phyloP scores from a whole-genome alignment of 2,113 vertebrate genomes.

The Lamprologus lemairii region DNA sequence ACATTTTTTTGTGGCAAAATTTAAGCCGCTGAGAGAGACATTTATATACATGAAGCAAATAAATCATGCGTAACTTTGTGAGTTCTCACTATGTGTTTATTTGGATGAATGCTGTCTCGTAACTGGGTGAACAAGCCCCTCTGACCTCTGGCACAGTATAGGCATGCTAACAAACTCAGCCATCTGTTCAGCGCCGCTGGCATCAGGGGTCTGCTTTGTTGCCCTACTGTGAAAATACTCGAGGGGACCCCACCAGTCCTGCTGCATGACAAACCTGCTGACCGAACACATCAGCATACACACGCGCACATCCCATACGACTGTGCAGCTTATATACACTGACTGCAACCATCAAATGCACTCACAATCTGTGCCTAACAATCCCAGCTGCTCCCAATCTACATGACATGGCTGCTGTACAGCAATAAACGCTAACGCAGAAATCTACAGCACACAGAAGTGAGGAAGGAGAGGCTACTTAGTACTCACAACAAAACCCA shows the following conservation, averaged over 20 bases:
- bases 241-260: slow-evolving; percentile 2
- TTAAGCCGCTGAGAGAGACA: neutral
- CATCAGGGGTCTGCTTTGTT: neutral
- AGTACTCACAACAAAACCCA: neutral
- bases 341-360: neutral
- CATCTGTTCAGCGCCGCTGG: slow-evolving; percentile 40
- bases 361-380: neutral
- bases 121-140: neutral
- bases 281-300: neutral
- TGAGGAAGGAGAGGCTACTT: neutral
- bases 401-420: neutral
- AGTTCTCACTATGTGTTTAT: neutral
- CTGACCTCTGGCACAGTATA: slow-evolving; percentile 34
- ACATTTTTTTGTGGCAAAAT: neutral
- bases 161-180: slow-evolving; percentile 32
- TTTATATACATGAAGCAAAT: neutral
- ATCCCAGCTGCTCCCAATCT: neutral
- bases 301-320: neutral
- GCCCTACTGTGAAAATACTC: neutral
- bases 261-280: neutral
- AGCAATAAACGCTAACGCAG: neutral
- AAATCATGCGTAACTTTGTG: neutral
- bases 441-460: neutral
- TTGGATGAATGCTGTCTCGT: slow-evolving; percentile 3
- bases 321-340: neutral